Percentiles rank a stretch among this genome's conserved stretches.
phyloP scores from a whole-genome alignment of 1,140 invertebrate genomes.

The Acromyrmex echinatior region DNA sequence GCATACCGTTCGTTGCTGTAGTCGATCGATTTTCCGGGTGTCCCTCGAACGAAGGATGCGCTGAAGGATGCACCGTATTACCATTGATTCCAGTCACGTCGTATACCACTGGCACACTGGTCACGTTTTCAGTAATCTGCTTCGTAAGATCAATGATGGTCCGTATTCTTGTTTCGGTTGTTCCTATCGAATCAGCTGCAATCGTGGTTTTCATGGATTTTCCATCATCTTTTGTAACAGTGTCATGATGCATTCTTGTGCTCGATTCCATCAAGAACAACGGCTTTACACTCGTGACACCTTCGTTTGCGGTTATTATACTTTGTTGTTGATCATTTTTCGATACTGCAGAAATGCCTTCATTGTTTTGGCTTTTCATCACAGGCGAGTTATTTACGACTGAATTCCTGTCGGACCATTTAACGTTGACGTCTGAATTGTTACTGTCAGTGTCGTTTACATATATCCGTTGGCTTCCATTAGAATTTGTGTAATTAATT shows the following conservation, averaged over 20 bases:
- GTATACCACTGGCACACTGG: not conserved
- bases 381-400: not conserved
- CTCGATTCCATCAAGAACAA: not conserved
- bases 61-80: constrained; percentile 42
- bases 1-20: not conserved
- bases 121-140: constrained; percentile 33
- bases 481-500: not conserved
- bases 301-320: not conserved
- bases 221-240: not conserved
- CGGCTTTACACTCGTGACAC: not conserved
- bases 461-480: not conserved
- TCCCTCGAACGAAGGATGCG: constrained; percentile 62
- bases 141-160: not conserved
- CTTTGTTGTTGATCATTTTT: not conserved
- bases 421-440: not conserved
- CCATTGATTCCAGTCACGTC: constrained; percentile 63
- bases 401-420: not conserved
- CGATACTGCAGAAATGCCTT: not conserved
- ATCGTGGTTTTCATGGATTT: not conserved
- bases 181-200: not conserved
- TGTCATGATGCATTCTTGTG: not conserved
- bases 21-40: constrained; percentile 14
- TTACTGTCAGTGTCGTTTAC: not conserved
- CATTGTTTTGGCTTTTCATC: not conserved
- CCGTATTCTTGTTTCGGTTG: not conserved